These are phyloP conservation scores for Mohoua ochrocephala DNA, from an alignment of 2,113 vertebrate species.

Conservation along the genomic window DNA sequence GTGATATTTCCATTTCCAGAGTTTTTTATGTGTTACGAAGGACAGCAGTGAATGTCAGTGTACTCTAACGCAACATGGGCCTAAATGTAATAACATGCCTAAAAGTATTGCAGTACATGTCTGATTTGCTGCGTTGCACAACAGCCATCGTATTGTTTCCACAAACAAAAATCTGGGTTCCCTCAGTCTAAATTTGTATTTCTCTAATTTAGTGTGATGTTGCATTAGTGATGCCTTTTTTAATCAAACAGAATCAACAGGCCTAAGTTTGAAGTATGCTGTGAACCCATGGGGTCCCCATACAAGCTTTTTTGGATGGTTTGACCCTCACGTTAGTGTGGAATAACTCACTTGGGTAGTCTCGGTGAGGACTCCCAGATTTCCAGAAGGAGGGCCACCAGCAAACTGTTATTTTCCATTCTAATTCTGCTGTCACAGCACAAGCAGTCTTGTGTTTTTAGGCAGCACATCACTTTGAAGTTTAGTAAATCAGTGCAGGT, in stretches of 20 bases:
- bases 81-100: not conserved
- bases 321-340: not conserved
- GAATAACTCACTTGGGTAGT: not conserved
- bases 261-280: not conserved
- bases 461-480: constrained; percentile 1
- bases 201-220: not conserved
- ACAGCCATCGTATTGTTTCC: not conserved
- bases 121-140: not conserved
- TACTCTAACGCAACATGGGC: fast-evolving
- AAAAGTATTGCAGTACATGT: not conserved
- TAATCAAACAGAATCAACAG: not conserved
- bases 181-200: not conserved
- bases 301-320: not conserved
- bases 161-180: not conserved
- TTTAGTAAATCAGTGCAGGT: not conserved
- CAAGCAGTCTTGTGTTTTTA: not conserved
- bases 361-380: not conserved
- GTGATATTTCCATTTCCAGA: not conserved
- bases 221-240: not conserved
- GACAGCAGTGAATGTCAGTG: not conserved
- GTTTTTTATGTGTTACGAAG: not conserved
- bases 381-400: not conserved
- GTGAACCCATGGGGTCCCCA: not conserved
- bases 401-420: constrained; percentile 22
- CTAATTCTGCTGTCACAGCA: not conserved